Conservation (phyloP, 2,113 vertebrate genomes). For the Mus spicilegus region DNA sequence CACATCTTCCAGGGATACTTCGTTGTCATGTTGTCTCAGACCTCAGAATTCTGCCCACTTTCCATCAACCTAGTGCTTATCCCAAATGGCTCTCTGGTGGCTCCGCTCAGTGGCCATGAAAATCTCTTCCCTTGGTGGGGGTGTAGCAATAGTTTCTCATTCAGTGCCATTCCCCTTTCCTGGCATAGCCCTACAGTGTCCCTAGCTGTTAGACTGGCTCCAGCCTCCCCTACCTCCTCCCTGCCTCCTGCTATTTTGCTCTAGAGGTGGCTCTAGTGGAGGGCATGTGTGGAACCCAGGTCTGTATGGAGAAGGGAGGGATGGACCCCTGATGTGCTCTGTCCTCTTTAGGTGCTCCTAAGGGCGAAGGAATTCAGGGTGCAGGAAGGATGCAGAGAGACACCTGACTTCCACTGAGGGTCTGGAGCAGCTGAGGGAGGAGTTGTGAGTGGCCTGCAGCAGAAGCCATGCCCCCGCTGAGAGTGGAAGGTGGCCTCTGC, state of each 20-base stretch:
- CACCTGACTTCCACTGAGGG: not conserved
- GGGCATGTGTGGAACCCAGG: not conserved
- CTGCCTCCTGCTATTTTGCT: not conserved
- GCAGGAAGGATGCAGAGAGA: not conserved
- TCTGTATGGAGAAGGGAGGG: not conserved
- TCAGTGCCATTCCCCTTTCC: rapidly evolving
- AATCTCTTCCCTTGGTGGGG: not conserved
- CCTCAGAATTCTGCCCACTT: not conserved
- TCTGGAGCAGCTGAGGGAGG: not conserved
- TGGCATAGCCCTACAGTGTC: not conserved
- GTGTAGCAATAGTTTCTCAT: not conserved
- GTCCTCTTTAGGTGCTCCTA: rapidly evolving
- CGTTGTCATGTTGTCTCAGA: not conserved
- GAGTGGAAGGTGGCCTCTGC: not conserved
- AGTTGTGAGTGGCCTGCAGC: rapidly evolving
- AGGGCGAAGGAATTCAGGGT: not conserved
- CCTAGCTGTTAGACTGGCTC: not conserved
- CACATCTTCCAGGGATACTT: not conserved
- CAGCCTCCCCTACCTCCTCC: not conserved
- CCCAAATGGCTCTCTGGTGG: not conserved
- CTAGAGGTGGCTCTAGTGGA: not conserved
- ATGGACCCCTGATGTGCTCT: not conserved
- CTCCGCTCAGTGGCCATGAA: not conserved
- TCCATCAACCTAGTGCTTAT: not conserved
- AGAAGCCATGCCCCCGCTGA: not conserved